Evolutionary conservation across 1,140 invertebrate species (phyloP).

Genomic region (Protaetia brevitarsis): DNA sequence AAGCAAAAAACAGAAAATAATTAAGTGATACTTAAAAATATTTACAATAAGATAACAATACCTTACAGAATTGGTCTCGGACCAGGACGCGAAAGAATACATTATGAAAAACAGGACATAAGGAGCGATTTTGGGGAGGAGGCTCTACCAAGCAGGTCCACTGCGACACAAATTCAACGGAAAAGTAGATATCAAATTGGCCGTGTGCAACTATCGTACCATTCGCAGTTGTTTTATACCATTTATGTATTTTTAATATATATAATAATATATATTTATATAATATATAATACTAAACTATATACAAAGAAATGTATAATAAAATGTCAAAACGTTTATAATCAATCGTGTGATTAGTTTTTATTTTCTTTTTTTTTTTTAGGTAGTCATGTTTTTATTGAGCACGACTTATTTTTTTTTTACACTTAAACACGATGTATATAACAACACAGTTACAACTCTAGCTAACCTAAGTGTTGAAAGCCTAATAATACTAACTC

Average conservation of each 20-base stretch:
- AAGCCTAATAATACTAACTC: constrained; percentile 49
- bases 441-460: constrained; percentile 51
- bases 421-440: constrained; percentile 47
- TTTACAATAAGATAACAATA: constrained; percentile 51
- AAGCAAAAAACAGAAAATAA: constrained; percentile 44
- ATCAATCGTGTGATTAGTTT: constrained; percentile 37
- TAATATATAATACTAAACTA: constrained; percentile 30
- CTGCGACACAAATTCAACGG: constrained; percentile 30
- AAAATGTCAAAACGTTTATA: constrained; percentile 43
- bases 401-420: constrained; percentile 45
- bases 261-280: constrained; percentile 19
- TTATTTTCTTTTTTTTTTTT: constrained; percentile 13
- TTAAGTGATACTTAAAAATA: constrained; percentile 51
- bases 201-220: constrained; percentile 20
- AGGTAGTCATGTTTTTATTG: constrained; percentile 48
- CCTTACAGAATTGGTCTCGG: constrained; percentile 47
- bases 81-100: constrained; percentile 42
- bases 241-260: constrained; percentile 13
- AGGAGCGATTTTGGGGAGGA: constrained; percentile 38
- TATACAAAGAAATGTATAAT: constrained; percentile 37
- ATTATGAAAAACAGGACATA: constrained; percentile 1
- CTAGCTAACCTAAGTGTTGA: constrained; percentile 51
- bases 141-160: constrained; percentile 43
- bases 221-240: constrained; percentile 20
- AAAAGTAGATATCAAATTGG: constrained; percentile 22